Evolutionary conservation across 2,797 vertebrate genomes (phyloP).

Genomic region (Enoplosus armatus): DNA sequence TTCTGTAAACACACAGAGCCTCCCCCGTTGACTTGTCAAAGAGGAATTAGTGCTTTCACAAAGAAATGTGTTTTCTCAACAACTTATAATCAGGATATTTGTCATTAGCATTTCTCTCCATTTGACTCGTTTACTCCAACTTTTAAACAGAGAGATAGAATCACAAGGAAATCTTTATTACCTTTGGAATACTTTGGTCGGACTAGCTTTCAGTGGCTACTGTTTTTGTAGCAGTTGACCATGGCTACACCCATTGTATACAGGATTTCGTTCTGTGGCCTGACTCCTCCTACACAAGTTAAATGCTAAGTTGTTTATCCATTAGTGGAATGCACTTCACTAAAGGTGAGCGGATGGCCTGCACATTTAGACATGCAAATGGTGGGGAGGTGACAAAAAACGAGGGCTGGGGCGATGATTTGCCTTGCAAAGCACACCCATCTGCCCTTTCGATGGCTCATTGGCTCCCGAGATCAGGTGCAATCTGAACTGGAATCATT

Average conservation of each 20-base stretch:
- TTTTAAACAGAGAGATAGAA: not conserved
- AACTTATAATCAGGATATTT: not conserved
- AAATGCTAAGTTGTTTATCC: slow-evolving; percentile 63
- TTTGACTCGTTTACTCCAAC: not conserved
- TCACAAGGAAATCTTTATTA: not conserved
- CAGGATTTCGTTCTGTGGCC: not conserved
- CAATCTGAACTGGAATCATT: slow-evolving; percentile 87
- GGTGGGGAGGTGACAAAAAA: slow-evolving; percentile 60
- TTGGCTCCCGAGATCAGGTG: slow-evolving; percentile 85
- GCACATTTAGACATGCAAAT: slow-evolving; percentile 73
- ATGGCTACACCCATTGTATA: not conserved
- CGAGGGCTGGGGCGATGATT: slow-evolving; percentile 60
- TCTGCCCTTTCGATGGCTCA: slow-evolving; percentile 87
- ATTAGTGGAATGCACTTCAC: slow-evolving; percentile 62
- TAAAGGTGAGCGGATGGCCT: slow-evolving; percentile 51
- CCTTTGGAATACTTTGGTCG: not conserved
- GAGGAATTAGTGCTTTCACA: not conserved
- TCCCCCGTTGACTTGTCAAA: slow-evolving; percentile 1
- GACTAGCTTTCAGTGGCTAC: not conserved
- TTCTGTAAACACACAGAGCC: not conserved
- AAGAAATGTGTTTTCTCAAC: not conserved
- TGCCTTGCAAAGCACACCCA: slow-evolving; percentile 85
- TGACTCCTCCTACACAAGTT: slow-evolving; percentile 31
- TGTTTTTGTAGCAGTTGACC: slow-evolving; percentile 20
- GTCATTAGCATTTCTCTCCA: not conserved